phyloP scores from a whole-genome alignment of 2,888 invertebrate genomes.

The Melinaea marsaeus region DNA sequence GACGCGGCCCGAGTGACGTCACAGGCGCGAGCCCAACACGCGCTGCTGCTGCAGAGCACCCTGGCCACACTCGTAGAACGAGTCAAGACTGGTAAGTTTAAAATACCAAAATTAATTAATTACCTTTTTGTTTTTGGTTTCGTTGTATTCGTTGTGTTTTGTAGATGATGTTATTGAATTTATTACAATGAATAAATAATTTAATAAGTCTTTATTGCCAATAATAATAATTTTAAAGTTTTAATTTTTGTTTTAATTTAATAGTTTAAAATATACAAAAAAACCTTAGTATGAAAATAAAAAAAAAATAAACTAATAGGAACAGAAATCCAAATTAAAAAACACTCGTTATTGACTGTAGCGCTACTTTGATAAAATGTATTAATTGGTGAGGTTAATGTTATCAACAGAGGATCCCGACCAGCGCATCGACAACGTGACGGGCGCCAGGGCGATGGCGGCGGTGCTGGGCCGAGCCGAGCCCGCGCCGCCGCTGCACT shows the following conservation, averaged over 20 bases:
- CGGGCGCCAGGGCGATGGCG: conserved; percentile 92
- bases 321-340: too few species aligned
- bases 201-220: too few species aligned
- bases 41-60: conserved; percentile 89
- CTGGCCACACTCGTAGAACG: conserved; percentile 93
- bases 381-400: neutral
- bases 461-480: conserved; percentile 92
- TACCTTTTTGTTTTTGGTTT: too few species aligned
- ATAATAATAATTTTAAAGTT: neutral
- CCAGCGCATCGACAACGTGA: conserved; percentile 88
- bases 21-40: conserved; percentile 84
- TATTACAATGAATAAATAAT: neutral
- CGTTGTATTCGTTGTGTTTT: too few species aligned
- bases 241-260: too few species aligned
- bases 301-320: too few species aligned
- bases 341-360: too few species aligned
- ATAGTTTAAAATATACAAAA: too few species aligned
- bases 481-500: conserved; percentile 89
- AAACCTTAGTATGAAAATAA: too few species aligned
- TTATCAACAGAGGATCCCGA: conserved; percentile 80
- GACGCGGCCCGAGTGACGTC: conserved; percentile 68
- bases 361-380: neutral
- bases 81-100: conserved; percentile 84
- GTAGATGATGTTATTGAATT: too few species aligned
- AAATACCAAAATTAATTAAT: too few species aligned